Percentiles rank a stretch among this genome's conserved stretches.
phyloP scores from a whole-genome alignment of 1,140 invertebrate genomes.

The Choristoneura fumiferana region DNA sequence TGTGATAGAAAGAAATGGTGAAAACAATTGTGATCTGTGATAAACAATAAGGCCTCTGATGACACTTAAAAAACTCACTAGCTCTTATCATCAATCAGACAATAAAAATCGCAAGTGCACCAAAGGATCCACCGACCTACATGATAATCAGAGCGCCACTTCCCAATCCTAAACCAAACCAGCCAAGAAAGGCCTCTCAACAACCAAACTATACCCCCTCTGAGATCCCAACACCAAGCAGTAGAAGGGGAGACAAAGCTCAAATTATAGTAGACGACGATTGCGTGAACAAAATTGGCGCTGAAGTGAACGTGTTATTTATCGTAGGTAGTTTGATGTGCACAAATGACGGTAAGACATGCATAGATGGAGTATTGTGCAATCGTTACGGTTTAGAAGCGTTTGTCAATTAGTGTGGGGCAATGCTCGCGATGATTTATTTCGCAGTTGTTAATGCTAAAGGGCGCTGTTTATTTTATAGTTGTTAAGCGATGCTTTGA shows the following conservation, averaged over 20 bases:
- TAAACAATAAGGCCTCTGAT: no score
- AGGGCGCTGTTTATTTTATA: no score
- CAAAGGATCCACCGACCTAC: constrained; percentile 41
- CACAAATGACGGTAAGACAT: constrained; percentile 11
- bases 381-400: constrained; percentile 12
- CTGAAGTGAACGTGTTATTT: constrained; percentile 13
- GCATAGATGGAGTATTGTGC: constrained; percentile 6
- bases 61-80: no score
- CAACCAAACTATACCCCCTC: background rate
- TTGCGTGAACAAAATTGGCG: constrained; percentile 17
- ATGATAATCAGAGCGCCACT: constrained; percentile 44
- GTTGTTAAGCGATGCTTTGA: no score
- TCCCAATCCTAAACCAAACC: constrained; percentile 27
- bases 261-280: background rate
- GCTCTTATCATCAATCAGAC: background rate
- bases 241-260: background rate
- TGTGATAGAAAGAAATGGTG: no score
- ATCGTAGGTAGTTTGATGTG: constrained; percentile 10
- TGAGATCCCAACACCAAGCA: background rate
- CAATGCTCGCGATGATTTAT: background rate
- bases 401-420: constrained; percentile 7
- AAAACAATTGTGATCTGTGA: no score
- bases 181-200: constrained; percentile 20
- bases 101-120: background rate
- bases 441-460: no score